Percentiles rank a stretch among this genome's conserved stretches.
phyloP scores from a whole-genome alignment of 1,140 invertebrate species.

The Pseudoatta argentina region DNA sequence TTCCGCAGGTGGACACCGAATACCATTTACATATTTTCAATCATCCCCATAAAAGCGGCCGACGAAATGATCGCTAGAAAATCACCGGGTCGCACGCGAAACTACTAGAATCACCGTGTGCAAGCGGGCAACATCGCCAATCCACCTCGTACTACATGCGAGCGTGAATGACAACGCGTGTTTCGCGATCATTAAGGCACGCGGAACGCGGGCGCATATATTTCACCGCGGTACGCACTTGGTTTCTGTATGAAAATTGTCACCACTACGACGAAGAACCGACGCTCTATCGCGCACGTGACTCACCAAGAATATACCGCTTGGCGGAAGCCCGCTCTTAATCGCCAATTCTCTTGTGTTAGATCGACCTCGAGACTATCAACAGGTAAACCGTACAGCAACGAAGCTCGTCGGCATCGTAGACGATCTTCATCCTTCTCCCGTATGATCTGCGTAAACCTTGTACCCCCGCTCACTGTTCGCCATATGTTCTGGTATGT shows the following conservation, averaged over 20 bases:
- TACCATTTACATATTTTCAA: conserved; percentile 65
- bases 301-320: conserved; percentile 14
- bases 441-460: conserved; percentile 53
- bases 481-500: background rate
- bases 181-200: conserved; percentile 62
- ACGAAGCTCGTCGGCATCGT: conserved; percentile 75
- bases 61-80: background rate
- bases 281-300: conserved; percentile 12
- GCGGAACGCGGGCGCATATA: conserved; percentile 64
- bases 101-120: background rate
- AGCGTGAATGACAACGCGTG: conserved; percentile 59
- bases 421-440: conserved; percentile 67
- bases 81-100: conserved; percentile 12
- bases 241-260: conserved; percentile 75
- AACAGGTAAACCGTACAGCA: conserved; percentile 76
- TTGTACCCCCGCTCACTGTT: background rate
- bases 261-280: conserved; percentile 38
- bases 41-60: conserved; percentile 37
- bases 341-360: conserved; percentile 26
- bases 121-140: conserved; percentile 38
- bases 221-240: conserved; percentile 37
- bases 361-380: conserved; percentile 66
- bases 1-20: conserved; percentile 34
- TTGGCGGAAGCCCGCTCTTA: background rate
- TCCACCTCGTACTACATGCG: conserved; percentile 53